Conservation (phyloP, 1,140 invertebrate species). For the Drosophila aff. region DNA sequence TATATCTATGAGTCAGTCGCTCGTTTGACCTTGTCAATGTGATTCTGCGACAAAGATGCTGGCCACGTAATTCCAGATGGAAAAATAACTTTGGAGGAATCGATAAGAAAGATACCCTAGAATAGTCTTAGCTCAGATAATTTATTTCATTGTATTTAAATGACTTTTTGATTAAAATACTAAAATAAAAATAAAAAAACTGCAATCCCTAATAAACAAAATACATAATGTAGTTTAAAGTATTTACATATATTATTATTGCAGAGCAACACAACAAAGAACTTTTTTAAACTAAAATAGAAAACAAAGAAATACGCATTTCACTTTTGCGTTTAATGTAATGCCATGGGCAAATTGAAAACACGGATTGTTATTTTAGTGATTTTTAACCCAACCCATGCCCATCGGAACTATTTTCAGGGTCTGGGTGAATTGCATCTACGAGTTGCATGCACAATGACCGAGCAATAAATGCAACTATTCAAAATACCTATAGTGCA, state of each 20-base stretch:
- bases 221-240: background rate
- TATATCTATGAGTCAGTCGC: background rate
- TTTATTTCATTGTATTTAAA: background rate
- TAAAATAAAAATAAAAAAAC: background rate
- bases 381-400: background rate
- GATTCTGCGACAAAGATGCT: conserved; percentile 32
- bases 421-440: conserved; percentile 32
- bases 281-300: background rate
- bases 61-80: conserved; percentile 4
- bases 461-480: conserved; percentile 35
- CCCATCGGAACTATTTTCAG: conserved; percentile 24
- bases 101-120: background rate
- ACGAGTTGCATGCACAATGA: conserved; percentile 33
- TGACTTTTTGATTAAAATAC: too few relatives aligned
- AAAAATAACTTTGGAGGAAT: background rate
- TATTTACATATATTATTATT: background rate
- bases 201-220: background rate
- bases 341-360: background rate
- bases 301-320: background rate
- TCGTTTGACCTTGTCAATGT: conserved; percentile 36
- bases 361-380: background rate
- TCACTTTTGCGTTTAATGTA: background rate
- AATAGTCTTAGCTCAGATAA: background rate
- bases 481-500: conserved; percentile 13
- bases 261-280: background rate